Evolutionary conservation across 2,113 vertebrate species (phyloP).

Genomic region (Rhombomys opimus): DNA sequence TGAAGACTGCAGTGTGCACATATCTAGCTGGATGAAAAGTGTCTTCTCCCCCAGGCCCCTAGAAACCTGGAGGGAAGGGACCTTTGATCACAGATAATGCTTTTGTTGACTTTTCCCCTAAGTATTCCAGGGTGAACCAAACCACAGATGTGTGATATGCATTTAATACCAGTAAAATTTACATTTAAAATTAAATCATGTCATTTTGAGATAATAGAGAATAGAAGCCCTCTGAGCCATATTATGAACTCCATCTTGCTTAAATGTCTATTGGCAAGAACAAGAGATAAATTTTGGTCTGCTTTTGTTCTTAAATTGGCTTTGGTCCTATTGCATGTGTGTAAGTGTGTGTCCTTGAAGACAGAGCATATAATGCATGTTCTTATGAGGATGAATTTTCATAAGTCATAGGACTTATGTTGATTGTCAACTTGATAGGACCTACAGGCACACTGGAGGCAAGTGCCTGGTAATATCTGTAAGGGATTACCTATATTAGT

Average conservation of each 20-base stretch:
- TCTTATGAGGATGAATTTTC: no score
- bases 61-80: no score
- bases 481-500: not conserved
- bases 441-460: not conserved
- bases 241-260: accelerated
- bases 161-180: not conserved
- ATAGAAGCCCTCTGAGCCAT: not conserved
- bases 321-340: accelerated
- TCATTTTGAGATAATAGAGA: not conserved
- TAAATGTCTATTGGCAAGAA: not conserved
- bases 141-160: not conserved
- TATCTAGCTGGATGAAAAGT: not conserved
- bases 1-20: not conserved
- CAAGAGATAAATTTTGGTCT: accelerated
- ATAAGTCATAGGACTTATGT: not conserved
- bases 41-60: not conserved
- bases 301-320: not conserved
- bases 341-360: not conserved
- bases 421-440: not conserved
- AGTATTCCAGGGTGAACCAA: not conserved
- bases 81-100: accelerated
- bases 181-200: not conserved
- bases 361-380: no score
- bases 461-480: not conserved
- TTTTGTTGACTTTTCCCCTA: not conserved